Conservation (phyloP, 2,888 invertebrate species). For the Iphiclides podalirius region DNA sequence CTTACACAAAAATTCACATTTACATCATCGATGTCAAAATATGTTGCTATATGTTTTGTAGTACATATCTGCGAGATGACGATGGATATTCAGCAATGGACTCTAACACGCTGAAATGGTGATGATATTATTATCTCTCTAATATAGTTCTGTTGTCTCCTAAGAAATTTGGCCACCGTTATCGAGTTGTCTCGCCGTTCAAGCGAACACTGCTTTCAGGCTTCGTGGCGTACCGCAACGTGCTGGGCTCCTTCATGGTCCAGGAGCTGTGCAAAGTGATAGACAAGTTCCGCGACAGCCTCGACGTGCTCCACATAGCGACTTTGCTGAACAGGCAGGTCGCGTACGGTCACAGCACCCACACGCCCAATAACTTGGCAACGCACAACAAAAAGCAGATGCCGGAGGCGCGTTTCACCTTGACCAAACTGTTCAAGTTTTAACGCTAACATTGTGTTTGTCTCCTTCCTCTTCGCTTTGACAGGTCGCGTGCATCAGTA, state of each 20-base stretch:
- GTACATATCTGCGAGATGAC: too few species aligned
- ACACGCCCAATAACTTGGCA: constrained; percentile 33
- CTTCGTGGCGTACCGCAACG: constrained; percentile 48
- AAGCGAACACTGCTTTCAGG: constrained; percentile 45
- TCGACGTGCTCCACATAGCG: constrained; percentile 52
- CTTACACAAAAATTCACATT: too few species aligned
- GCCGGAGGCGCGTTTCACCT: constrained; percentile 54
- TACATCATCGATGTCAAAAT: too few species aligned
- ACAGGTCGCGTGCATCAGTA: too few species aligned
- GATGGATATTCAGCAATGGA: too few species aligned
- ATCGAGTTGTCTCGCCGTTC: too few species aligned
- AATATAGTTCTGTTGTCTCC: too few species aligned
- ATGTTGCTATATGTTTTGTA: too few species aligned
- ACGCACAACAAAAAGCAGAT: constrained; percentile 54
- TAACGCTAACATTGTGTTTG: constrained; percentile 11
- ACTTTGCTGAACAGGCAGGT: constrained; percentile 47
- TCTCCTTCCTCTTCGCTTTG: neutral
- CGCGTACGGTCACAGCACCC: constrained; percentile 42
- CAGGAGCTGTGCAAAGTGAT: constrained; percentile 55
- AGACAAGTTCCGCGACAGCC: constrained; percentile 33
- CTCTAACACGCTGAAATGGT: too few species aligned
- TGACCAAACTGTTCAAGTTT: constrained; percentile 51
- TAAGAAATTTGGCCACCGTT: too few species aligned
- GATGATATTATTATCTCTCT: too few species aligned
- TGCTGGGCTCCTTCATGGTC: constrained; percentile 54